phyloP scores from a whole-genome alignment of 2,797 vertebrate genomes.

The Brachyrhaphis roseni region DNA sequence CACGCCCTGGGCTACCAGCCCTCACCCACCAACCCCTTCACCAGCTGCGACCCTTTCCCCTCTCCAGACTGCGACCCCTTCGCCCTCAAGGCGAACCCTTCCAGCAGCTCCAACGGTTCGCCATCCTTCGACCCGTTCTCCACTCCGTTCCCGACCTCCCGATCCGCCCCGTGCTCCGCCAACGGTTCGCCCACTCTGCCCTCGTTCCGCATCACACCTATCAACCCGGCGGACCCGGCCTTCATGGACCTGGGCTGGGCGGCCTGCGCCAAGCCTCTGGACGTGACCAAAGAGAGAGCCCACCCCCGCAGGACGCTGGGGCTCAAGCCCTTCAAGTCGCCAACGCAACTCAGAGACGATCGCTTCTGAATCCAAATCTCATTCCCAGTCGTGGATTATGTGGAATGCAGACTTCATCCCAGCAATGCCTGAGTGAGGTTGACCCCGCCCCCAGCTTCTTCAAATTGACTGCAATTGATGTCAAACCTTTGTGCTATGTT shows the following conservation, averaged over 20 bases:
- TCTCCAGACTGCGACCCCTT: slow-evolving; percentile 83
- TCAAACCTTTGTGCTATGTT: too few relatives aligned
- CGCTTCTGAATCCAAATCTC: slow-evolving; percentile 67
- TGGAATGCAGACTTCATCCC: slow-evolving; percentile 8
- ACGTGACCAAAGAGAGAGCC: slow-evolving; percentile 79
- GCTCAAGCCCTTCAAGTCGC: slow-evolving; percentile 83
- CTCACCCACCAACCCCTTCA: slow-evolving; percentile 83
- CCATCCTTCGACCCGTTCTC: slow-evolving; percentile 80
- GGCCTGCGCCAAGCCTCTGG: slow-evolving; percentile 63
- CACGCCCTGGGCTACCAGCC: slow-evolving; percentile 72
- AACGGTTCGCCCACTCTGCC: slow-evolving; percentile 82
- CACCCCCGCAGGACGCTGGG: slow-evolving; percentile 75
- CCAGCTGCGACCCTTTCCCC: slow-evolving; percentile 79
- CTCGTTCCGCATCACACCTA: slow-evolving; percentile 69
- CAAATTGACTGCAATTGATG: too few relatives aligned
- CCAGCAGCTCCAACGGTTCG: slow-evolving; percentile 46
- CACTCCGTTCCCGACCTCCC: slow-evolving; percentile 77
- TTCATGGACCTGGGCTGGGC: slow-evolving; percentile 81
- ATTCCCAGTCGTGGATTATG: slow-evolving; percentile 8
- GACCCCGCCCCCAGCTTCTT: too few relatives aligned
- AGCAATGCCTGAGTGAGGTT: slow-evolving; percentile 1
- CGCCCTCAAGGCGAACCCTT: slow-evolving; percentile 73
- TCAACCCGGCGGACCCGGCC: slow-evolving; percentile 75
- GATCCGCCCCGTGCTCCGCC: slow-evolving; percentile 81
- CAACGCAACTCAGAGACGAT: slow-evolving; percentile 77